Conservation (phyloP, 2,797 vertebrate genomes). For the Sternarchorhynchus goeldii region DNA sequence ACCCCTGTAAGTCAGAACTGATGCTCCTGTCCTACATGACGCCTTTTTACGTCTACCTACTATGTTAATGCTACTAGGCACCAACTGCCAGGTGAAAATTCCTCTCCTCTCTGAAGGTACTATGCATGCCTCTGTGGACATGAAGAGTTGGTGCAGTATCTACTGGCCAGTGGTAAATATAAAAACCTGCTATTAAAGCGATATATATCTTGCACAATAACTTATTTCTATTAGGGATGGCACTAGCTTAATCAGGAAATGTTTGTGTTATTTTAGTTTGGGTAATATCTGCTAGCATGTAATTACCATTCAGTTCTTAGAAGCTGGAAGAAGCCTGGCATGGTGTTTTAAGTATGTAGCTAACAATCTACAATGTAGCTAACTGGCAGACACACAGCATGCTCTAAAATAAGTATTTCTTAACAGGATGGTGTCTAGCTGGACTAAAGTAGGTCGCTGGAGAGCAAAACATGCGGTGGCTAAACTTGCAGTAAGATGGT, state of each 20-base stretch:
- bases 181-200: background rate
- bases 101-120: slow-evolving; percentile 75
- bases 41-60: background rate
- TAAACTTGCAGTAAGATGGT: background rate
- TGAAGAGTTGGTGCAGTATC: slow-evolving; percentile 92
- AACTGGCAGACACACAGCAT: background rate
- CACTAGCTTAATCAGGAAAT: no score
- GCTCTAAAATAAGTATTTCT: no score
- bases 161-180: slow-evolving; percentile 89
- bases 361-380: background rate
- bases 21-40: background rate
- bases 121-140: slow-evolving; percentile 97
- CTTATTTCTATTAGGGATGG: background rate
- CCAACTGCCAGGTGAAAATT: background rate
- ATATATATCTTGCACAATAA: background rate
- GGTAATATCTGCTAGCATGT: no score
- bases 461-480: background rate
- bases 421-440: no score
- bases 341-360: no score
- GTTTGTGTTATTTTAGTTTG: background rate
- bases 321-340: background rate
- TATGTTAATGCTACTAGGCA: background rate
- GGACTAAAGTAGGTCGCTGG: background rate
- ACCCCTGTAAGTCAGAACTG: slow-evolving; percentile 83
- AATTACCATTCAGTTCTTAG: no score